Evolutionary conservation across 2,113 vertebrate genomes (phyloP).

Genomic region (Alouatta palliata): DNA sequence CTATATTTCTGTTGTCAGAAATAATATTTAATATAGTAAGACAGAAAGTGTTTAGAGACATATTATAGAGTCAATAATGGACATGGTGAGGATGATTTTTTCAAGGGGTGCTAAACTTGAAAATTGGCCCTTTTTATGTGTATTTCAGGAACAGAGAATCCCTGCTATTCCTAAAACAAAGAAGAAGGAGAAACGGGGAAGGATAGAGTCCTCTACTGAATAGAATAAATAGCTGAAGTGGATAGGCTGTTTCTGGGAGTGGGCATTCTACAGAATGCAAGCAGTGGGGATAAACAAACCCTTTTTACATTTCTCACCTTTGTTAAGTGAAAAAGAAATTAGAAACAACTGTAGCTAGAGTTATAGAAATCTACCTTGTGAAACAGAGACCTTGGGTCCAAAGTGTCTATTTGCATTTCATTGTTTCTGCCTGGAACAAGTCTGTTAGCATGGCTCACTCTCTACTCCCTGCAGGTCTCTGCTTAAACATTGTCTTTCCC

Average conservation of each 20-base stretch:
- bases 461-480: neutral
- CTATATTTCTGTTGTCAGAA: no score
- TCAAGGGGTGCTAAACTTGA: neutral
- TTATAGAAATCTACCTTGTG: neutral
- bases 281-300: neutral
- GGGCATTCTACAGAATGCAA: neutral
- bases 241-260: no score
- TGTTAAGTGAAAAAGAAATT: neutral
- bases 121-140: neutral
- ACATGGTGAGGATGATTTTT: neutral
- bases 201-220: neutral
- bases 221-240: fast-evolving
- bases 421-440: neutral
- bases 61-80: neutral
- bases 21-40: neutral
- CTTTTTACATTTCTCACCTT: neutral
- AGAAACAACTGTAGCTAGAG: neutral
- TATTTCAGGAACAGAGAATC: neutral
- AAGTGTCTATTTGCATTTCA: no score
- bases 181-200: neutral
- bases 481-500: neutral
- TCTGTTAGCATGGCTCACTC: no score
- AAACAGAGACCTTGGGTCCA: neutral
- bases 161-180: neutral
- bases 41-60: neutral